These are phyloP conservation scores for Myotis vivesi DNA, from an alignment of 2,797 vertebrate genomes.

Conservation along the genomic window DNA sequence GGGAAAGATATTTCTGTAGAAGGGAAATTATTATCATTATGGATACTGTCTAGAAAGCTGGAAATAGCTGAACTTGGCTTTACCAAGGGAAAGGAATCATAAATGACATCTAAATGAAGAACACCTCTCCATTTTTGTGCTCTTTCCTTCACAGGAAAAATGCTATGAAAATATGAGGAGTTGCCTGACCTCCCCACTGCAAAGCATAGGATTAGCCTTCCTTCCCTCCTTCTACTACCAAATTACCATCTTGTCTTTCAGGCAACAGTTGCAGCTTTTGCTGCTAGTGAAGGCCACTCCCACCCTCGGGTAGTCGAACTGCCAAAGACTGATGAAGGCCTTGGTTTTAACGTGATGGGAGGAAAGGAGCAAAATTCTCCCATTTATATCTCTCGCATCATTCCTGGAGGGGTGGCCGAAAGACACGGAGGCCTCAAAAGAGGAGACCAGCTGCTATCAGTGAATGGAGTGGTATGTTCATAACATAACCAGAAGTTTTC, in stretches of 20 bases:
- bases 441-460: conserved; percentile 97
- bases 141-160: conserved; percentile 62
- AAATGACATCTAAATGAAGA: background rate
- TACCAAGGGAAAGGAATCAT: background rate
- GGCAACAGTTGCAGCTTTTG: conserved; percentile 98
- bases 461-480: conserved; percentile 95
- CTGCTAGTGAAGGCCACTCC: conserved; percentile 98
- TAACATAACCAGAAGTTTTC: conserved; percentile 46
- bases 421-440: conserved; percentile 96
- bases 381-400: conserved; percentile 99
- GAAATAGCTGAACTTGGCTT: background rate
- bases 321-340: conserved; percentile 97
- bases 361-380: conserved; percentile 99
- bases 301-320: conserved; percentile 97
- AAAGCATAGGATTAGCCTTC: background rate
- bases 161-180: conserved; percentile 25
- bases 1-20: background rate
- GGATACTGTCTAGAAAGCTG: background rate
- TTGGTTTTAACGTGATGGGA: conserved; percentile 99
- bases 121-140: background rate
- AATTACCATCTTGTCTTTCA: conserved; percentile 82
- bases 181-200: background rate
- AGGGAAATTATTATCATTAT: background rate
- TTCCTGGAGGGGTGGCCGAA: conserved; percentile 97
- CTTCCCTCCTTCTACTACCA: conserved; percentile 55